Evolutionary conservation across 2,888 invertebrate species (phyloP).

Genomic region (Caenorhabditis zanzibari): DNA sequence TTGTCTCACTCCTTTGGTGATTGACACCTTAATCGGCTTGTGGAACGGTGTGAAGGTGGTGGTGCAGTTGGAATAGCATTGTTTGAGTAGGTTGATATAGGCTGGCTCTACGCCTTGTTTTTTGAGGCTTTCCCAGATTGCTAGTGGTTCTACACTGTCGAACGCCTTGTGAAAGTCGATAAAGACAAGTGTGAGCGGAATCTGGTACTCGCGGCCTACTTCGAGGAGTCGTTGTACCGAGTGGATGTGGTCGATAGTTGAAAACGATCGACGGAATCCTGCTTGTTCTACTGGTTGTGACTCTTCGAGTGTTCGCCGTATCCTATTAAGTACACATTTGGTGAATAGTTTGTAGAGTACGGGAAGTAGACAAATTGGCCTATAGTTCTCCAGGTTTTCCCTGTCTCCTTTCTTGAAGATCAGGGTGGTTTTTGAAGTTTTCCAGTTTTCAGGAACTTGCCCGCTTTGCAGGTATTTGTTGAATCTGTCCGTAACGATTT

Average conservation of each 20-base stretch:
- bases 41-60: neutral
- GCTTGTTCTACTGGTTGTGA: conserved; percentile 16
- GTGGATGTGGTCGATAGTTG: conserved; percentile 5
- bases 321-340: neutral
- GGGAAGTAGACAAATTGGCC: conserved; percentile 13
- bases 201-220: neutral
- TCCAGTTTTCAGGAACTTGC: no score
- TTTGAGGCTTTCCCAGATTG: neutral
- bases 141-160: neutral
- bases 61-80: neutral
- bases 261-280: conserved; percentile 8
- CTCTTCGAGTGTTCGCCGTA: neutral
- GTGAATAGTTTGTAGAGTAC: conserved; percentile 2
- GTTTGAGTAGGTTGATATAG: neutral
- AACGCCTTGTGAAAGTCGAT: conserved; percentile 6
- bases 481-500: no score
- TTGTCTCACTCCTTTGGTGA: neutral
- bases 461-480: no score
- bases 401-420: conserved; percentile 15
- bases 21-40: neutral
- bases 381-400: conserved; percentile 5
- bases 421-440: neutral
- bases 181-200: neutral
- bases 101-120: neutral
- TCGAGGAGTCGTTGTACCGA: neutral